Conservation (phyloP, 2,797 vertebrate species). For the Lepus oiostolus region DNA sequence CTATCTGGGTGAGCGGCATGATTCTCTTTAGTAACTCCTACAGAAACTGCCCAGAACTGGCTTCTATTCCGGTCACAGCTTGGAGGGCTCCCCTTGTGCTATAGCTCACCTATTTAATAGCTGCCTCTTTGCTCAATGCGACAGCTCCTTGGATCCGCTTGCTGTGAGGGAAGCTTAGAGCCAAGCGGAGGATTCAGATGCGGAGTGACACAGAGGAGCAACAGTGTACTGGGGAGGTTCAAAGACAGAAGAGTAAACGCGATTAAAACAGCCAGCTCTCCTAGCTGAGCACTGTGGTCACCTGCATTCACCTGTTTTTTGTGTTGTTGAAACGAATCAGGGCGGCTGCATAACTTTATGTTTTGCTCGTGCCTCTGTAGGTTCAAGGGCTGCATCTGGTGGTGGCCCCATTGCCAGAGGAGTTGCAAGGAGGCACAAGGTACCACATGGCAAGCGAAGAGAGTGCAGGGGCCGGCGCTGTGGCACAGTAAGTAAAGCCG, state of each 20-base stretch:
- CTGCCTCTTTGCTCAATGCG: not conserved
- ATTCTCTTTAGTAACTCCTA: slow-evolving; percentile 12
- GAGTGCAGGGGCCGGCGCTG: too few relatives aligned
- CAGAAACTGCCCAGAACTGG: not conserved
- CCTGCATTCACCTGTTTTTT: too few relatives aligned
- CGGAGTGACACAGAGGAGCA: not conserved
- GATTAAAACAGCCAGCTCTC: not conserved
- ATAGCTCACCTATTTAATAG: not conserved
- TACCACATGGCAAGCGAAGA: too few relatives aligned
- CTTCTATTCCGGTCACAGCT: not conserved
- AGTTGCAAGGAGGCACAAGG: too few relatives aligned
- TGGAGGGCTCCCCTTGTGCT: not conserved
- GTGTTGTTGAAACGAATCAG: too few relatives aligned
- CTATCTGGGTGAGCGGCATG: not conserved
- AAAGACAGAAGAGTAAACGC: not conserved
- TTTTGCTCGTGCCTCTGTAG: too few relatives aligned
- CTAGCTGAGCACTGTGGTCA: not conserved
- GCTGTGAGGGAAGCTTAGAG: not conserved
- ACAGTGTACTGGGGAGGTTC: not conserved
- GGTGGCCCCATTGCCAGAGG: too few relatives aligned
- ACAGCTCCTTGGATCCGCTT: not conserved
- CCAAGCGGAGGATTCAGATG: not conserved
- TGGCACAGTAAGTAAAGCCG: too few relatives aligned
- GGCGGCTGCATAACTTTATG: too few relatives aligned
- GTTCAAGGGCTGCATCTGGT: too few relatives aligned